phyloP scores from a whole-genome alignment of 2,113 vertebrate genomes.

The Heterochromis multidens region DNA sequence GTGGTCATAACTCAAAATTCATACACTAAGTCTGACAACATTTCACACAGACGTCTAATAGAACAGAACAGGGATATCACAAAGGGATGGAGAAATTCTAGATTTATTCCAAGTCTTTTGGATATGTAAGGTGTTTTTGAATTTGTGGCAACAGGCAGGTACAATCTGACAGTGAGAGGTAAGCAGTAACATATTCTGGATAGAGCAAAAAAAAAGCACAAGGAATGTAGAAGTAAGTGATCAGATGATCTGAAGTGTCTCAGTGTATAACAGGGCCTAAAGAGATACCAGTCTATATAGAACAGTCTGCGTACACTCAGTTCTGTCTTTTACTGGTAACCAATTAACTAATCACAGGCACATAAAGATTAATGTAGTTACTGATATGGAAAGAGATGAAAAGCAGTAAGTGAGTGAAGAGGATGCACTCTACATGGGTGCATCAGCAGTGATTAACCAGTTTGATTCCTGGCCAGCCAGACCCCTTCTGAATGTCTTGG shows the following conservation, averaged over 20 bases:
- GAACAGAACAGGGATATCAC: not conserved
- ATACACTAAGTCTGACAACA: not conserved
- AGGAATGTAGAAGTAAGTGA: not conserved
- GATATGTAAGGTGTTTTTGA: not conserved
- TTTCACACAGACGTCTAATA: not conserved
- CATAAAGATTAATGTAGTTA: not conserved
- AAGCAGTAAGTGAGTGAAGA: not conserved
- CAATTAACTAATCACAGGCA: not conserved
- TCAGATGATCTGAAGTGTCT: not conserved
- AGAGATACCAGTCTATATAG: not conserved
- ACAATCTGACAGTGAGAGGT: not conserved
- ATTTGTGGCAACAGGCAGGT: not conserved
- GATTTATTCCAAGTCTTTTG: not conserved
- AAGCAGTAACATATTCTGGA: not conserved
- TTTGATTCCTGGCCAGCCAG: not conserved
- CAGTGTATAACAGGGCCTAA: not conserved
- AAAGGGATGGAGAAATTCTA: not conserved
- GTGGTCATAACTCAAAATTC: not conserved
- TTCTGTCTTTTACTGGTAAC: not conserved
- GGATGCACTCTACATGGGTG: not conserved
- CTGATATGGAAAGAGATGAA: not conserved
- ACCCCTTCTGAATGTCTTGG: not conserved
- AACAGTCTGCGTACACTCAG: not conserved
- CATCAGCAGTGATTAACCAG: not conserved
- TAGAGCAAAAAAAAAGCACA: not conserved